A percentile compares a stretch with the other conserved stretches of the same genome.
Conservation (phyloP, 2,113 vertebrate species). For the Heterocephalus glaber region DNA sequence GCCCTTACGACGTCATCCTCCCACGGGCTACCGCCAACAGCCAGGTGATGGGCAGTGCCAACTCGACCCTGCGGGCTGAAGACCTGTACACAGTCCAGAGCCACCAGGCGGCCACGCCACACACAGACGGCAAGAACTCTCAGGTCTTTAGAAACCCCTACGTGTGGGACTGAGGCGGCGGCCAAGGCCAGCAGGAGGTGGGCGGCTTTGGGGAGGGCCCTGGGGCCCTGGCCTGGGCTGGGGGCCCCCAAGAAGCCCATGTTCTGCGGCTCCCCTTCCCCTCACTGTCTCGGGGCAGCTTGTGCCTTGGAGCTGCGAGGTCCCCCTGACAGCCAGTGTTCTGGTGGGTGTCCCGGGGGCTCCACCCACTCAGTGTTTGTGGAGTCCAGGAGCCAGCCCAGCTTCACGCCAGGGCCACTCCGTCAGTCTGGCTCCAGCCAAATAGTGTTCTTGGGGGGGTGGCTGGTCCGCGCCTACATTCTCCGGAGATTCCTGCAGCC, state of each 20-base stretch:
- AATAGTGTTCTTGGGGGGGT: conserved; percentile 56
- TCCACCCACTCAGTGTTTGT: conserved; percentile 59
- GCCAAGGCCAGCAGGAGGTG: background rate
- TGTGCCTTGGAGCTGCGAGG: background rate
- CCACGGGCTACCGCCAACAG: conserved; percentile 90
- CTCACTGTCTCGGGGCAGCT: background rate
- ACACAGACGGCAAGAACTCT: conserved; percentile 75
- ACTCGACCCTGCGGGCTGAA: conserved; percentile 86
- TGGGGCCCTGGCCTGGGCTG: background rate
- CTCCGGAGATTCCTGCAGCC: background rate
- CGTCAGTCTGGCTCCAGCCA: background rate
- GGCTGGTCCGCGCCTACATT: background rate
- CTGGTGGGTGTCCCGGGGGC: background rate
- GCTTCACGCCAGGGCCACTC: background rate
- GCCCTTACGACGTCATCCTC: conserved; percentile 87
- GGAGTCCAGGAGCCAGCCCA: background rate
- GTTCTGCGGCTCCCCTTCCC: too few species aligned
- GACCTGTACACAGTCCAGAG: conserved; percentile 77
- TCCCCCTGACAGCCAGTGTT: background rate
- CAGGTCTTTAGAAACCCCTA: conserved; percentile 85
- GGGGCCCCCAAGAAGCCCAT: background rate
- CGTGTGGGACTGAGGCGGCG: conserved; percentile 38
- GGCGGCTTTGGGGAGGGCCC: background rate
- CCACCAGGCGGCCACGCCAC: conserved; percentile 59
- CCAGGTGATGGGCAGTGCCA: conserved; percentile 84